phyloP scores from a whole-genome alignment of 2,888 invertebrate species.

The Gryllus longicercus region DNA sequence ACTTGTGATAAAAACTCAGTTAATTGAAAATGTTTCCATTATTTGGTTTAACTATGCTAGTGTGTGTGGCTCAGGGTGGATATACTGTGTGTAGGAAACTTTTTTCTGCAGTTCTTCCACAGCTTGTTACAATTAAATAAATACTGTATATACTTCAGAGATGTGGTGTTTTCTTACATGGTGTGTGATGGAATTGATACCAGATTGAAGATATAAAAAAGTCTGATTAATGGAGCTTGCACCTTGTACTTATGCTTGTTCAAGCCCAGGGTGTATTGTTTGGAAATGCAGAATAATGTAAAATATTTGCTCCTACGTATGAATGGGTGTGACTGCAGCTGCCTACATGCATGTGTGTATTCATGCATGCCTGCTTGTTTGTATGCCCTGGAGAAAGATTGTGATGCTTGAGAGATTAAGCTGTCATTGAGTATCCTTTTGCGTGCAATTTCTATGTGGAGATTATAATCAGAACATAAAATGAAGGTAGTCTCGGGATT shows the following conservation, averaged over 20 bases:
- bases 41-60: background rate
- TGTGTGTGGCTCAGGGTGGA: background rate
- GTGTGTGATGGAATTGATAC: conserved; percentile 1
- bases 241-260: background rate
- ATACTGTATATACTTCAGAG: background rate
- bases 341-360: too few relatives aligned
- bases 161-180: background rate
- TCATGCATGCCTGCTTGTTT: too few relatives aligned
- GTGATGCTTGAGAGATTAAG: too few relatives aligned
- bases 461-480: too few relatives aligned
- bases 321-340: too few relatives aligned
- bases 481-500: background rate
- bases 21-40: background rate
- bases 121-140: background rate
- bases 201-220: background rate
- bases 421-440: too few relatives aligned
- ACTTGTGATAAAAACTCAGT: conserved; percentile 3
- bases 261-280: conserved; percentile 4
- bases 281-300: background rate
- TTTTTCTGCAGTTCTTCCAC: conserved; percentile 2
- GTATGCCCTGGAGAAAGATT: too few relatives aligned
- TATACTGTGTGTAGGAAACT: conserved; percentile 17
- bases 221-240: background rate
- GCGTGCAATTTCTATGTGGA: too few relatives aligned
- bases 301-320: too few relatives aligned